Conservation (phyloP, 2,113 vertebrate species). For the Alligator mississippiensis region DNA sequence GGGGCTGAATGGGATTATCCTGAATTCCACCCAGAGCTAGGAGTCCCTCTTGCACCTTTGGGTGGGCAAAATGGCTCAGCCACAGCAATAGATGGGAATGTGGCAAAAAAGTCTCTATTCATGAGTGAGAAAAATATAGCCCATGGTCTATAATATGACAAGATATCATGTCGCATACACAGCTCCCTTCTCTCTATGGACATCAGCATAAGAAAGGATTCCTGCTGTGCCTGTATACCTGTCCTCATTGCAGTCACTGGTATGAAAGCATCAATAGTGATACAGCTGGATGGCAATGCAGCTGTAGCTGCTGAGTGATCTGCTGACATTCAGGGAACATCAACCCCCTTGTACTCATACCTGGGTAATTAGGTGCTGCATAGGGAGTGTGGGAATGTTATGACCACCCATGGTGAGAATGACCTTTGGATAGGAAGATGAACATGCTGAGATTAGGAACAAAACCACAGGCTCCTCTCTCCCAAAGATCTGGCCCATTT, state of each 20-base stretch:
- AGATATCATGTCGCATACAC: neutral
- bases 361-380: neutral
- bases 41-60: neutral
- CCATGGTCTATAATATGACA: accelerated
- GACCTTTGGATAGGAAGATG: neutral
- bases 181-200: neutral
- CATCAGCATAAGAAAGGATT: neutral
- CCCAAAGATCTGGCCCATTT: neutral
- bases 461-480: neutral
- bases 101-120: neutral
- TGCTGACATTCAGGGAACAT: neutral
- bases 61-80: neutral
- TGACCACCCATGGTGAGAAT: neutral
- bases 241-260: neutral
- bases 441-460: neutral
- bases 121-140: accelerated
- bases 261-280: neutral
- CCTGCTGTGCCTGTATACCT: neutral
- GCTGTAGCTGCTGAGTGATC: neutral
- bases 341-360: neutral
- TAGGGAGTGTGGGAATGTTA: neutral
- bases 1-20: neutral
- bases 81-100: neutral
- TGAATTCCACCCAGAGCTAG: neutral
- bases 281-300: neutral